phyloP scores from a whole-genome alignment of 2,797 vertebrate species.

The Nannoperca obscura region DNA sequence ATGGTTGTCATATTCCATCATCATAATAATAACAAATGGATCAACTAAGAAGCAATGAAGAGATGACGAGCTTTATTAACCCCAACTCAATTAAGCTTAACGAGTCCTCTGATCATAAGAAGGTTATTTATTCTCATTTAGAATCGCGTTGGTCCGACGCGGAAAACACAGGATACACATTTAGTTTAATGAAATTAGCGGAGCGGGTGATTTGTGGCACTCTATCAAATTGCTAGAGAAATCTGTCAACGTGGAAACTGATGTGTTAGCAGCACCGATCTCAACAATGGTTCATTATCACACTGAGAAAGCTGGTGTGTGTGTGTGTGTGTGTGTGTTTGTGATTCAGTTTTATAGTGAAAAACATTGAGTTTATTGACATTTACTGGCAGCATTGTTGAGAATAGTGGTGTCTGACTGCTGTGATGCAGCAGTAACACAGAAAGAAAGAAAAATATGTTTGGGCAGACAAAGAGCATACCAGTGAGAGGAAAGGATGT shows the following conservation, averaged over 20 bases:
- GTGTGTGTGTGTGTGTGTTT: background rate
- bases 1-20: constrained; percentile 77
- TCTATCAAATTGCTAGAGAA: constrained; percentile 63
- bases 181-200: constrained; percentile 78
- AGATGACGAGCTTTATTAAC: constrained; percentile 79
- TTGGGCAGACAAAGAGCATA: background rate
- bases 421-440: background rate
- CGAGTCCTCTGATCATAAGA: constrained; percentile 72
- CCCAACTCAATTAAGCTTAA: constrained; percentile 83
- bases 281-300: constrained; percentile 39
- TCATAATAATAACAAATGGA: constrained; percentile 77
- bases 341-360: constrained; percentile 15
- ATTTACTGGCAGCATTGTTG: background rate
- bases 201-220: constrained; percentile 69
- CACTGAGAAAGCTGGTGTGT: background rate
- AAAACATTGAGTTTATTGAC: background rate
- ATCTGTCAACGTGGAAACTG: constrained; percentile 61
- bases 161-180: constrained; percentile 74
- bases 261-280: constrained; percentile 51
- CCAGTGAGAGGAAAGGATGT: background rate
- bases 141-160: constrained; percentile 46
- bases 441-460: background rate
- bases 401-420: background rate
- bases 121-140: constrained; percentile 75
- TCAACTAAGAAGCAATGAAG: constrained; percentile 73